Conservation (phyloP, 2,797 vertebrate genomes). For the Pempheris klunzingeri region DNA sequence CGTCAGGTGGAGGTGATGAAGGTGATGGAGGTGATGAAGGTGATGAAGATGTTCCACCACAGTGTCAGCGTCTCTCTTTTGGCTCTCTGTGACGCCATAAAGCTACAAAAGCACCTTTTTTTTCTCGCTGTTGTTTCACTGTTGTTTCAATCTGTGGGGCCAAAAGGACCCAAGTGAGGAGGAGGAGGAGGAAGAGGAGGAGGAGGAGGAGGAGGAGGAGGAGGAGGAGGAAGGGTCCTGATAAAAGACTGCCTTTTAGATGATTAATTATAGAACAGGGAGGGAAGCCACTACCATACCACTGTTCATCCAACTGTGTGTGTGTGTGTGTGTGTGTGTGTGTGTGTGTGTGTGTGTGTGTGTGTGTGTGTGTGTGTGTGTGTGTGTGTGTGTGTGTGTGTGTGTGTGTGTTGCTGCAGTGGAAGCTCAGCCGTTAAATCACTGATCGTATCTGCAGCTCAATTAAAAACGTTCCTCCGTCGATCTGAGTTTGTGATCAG, state of each 20-base stretch:
- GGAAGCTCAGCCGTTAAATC: conserved; percentile 64
- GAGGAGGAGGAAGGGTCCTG: conserved; percentile 56
- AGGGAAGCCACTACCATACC: conserved; percentile 77
- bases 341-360: conserved; percentile 22
- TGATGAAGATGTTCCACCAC: conserved; percentile 47
- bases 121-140: conserved; percentile 73
- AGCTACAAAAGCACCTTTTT: conserved; percentile 82
- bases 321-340: conserved; percentile 42
- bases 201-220: conserved; percentile 38
- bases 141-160: conserved; percentile 76
- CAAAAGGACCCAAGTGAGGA: conserved; percentile 71
- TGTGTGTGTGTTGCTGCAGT: conserved; percentile 49
- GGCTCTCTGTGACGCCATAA: conserved; percentile 75
- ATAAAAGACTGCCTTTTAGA: conserved; percentile 71
- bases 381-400: conserved; percentile 32
- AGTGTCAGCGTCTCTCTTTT: conserved; percentile 40
- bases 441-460: conserved; percentile 63
- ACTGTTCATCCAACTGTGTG: conserved; percentile 59
- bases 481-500: too few species aligned
- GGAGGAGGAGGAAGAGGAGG: conserved; percentile 33
- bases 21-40: too few species aligned
- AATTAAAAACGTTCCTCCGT: conserved; percentile 60
- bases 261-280: conserved; percentile 67
- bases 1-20: too few species aligned
- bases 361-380: conserved; percentile 35